Evolutionary conservation across 1,140 invertebrate species (phyloP), one percentile per base, ranked within the genome.

Genomic region (Diorhabda sublineata): DNA sequence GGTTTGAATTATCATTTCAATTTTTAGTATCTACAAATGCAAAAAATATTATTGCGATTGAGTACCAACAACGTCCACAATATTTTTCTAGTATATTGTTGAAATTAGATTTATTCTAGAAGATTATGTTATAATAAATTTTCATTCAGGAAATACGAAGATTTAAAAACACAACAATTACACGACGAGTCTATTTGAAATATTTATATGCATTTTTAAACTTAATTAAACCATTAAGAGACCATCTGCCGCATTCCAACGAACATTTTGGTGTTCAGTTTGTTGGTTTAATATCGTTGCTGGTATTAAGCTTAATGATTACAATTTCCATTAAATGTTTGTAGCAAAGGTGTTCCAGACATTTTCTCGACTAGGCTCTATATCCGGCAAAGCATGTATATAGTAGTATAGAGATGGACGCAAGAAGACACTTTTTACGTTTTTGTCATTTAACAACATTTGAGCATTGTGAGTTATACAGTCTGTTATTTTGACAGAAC

Each of bases 311-410:
- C n/a, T n/a, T n/a, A 52, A 52, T 52, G 47, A 52, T 52, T 52
- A 52, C 6, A n/a, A n/a, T 52, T 52, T 8, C 4, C n/a, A 52
- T 52, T 52, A 52, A 52, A 2, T 52, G n/a, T 52, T 6, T 52
- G 47, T 52, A 2, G 47, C 47, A 52, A 52, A 52, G 47, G 47
- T 52, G 47, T 52, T 52, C 47, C 47, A n/a, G 47, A 52, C 47
- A 52, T 52, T 52, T 52, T 52, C 47, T 52, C 47, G 47, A n/a
- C n/a, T 52, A n/a, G 47, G n/a, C 47, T 52, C 47, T n/a, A 52
- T 52, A 52, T 52, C 6, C n/a, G n/a, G 2, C n/a, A 52, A 52
- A 52, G 47, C n/a, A 26, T 26, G 26, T 52, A 52, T n/a, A n/a
- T 52, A 52, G 6, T 52, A 52, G n/a, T 52, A 4, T 52, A 52